These are phyloP conservation scores for Xiphorhynchus elegans DNA, from an alignment of 2,113 vertebrate species.

Conservation along the genomic window DNA sequence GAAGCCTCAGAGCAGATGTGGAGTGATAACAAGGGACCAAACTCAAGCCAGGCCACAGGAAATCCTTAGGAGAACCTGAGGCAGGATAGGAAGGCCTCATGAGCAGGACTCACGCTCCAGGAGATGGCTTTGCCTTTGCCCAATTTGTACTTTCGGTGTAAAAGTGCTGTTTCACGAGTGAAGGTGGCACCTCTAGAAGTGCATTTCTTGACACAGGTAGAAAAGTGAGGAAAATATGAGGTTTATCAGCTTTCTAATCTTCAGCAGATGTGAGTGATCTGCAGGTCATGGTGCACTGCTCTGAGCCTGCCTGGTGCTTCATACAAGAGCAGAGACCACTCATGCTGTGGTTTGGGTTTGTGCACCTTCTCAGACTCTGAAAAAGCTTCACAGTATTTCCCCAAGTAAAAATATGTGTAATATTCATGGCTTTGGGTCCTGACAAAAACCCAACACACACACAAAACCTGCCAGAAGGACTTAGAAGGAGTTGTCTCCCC, in stretches of 20 bases:
- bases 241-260: background rate
- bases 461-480: background rate
- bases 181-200: background rate
- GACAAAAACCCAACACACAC: background rate
- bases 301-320: background rate
- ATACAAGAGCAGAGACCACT: background rate
- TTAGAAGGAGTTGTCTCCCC: background rate
- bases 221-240: background rate
- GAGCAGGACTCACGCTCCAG: background rate
- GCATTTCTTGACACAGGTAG: background rate
- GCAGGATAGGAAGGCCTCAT: background rate
- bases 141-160: fast-evolving
- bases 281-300: fast-evolving
- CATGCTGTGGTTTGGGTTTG: background rate
- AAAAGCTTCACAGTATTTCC: background rate
- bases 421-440: background rate
- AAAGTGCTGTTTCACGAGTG: background rate
- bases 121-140: background rate
- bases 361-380: background rate
- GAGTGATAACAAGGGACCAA: background rate
- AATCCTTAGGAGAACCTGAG: background rate
- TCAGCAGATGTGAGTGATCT: fast-evolving
- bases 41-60: background rate
- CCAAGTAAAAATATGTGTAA: background rate
- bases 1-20: background rate